Evolutionary conservation across 2,113 vertebrate genomes (phyloP).

Genomic region (Eublepharis macularius): DNA sequence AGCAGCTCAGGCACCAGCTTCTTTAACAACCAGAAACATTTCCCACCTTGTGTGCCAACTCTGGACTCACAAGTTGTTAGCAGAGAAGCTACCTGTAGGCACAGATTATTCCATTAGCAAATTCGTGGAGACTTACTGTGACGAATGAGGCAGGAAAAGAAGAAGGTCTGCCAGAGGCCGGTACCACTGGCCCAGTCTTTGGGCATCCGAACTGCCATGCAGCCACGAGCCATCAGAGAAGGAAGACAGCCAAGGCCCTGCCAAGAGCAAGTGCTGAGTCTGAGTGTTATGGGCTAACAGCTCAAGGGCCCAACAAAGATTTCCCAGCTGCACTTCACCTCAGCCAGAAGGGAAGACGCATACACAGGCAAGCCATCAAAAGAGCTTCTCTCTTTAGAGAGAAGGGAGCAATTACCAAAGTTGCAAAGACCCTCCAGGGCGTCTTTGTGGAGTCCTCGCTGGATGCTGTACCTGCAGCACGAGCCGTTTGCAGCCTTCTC

Average conservation of each 20-base stretch:
- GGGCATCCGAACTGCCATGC: too few species aligned
- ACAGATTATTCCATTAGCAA: too few species aligned
- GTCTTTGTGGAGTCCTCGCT: conserved; percentile 3
- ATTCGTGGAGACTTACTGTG: conserved; percentile 48
- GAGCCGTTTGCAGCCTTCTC: too few species aligned
- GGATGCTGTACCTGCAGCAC: too few species aligned
- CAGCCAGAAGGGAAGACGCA: too few species aligned
- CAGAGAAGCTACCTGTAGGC: too few species aligned
- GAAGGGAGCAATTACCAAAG: background rate
- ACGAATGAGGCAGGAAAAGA: conserved; percentile 11
- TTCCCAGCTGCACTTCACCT: background rate
- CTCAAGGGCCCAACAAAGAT: background rate
- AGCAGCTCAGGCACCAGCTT: too few species aligned
- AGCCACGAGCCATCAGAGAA: accelerated
- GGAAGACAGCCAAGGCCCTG: conserved; percentile 31
- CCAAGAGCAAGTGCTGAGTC: conserved; percentile 24
- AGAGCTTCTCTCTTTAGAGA: too few species aligned
- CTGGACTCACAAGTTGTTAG: too few species aligned
- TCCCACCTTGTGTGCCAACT: too few species aligned
- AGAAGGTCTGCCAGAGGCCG: conserved; percentile 31
- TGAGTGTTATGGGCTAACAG: background rate
- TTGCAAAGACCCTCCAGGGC: background rate
- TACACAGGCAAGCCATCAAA: background rate
- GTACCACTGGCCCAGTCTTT: background rate
- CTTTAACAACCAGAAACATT: too few species aligned